Conservation (phyloP, 2,113 vertebrate genomes). For the Indicator maculatus region DNA sequence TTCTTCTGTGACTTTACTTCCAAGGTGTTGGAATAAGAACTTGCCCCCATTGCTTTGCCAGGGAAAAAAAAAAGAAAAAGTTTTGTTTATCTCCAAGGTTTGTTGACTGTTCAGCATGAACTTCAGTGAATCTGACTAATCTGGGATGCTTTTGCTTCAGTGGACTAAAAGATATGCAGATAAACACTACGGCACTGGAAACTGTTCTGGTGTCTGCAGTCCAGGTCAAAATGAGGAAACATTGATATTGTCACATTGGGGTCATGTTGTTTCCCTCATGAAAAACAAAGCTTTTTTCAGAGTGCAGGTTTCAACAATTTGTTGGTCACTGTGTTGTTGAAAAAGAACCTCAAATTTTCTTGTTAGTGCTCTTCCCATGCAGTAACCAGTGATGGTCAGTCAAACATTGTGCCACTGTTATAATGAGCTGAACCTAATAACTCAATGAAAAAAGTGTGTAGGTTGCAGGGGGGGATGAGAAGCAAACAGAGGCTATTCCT, state of each 20-base stretch:
- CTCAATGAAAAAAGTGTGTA: not conserved
- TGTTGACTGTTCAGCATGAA: not conserved
- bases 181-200: not conserved
- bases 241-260: not conserved
- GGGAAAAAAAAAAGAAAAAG: not conserved
- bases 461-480: not conserved
- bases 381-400: not conserved
- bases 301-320: not conserved
- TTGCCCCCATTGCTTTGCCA: not conserved
- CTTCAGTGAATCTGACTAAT: not conserved
- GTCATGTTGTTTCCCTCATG: not conserved
- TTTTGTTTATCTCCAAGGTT: not conserved
- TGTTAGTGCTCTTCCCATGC: not conserved
- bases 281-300: not conserved
- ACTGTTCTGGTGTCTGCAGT: not conserved
- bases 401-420: not conserved
- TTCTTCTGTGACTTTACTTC: not conserved
- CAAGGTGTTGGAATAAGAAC: not conserved
- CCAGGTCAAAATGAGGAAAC: not conserved
- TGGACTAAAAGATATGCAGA: not conserved
- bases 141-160: not conserved
- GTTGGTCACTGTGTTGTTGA: not conserved
- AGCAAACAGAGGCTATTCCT: not conserved
- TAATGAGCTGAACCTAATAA: not conserved
- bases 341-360: not conserved